Conservation (phyloP, 2,113 vertebrate species). For the Phylloscopus trochilus region DNA sequence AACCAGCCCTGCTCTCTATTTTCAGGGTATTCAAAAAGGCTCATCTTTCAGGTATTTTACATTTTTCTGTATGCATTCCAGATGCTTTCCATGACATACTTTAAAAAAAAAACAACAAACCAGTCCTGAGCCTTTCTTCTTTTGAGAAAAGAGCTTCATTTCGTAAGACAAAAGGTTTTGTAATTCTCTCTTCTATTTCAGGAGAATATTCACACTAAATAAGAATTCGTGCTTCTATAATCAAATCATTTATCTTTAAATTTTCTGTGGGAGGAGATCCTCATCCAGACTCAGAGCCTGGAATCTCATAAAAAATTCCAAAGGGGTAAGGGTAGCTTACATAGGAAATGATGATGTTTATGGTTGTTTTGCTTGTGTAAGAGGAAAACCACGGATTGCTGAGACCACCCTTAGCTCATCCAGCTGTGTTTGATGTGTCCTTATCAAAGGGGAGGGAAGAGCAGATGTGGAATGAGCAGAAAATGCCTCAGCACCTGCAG, state of each 20-base stretch:
- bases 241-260: slow-evolving; percentile 19
- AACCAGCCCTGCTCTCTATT: neutral
- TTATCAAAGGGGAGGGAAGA: neutral
- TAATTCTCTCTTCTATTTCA: slow-evolving; percentile 44
- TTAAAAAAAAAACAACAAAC: neutral
- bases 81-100: neutral
- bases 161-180: slow-evolving; percentile 33
- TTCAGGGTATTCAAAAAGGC: neutral
- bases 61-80: neutral
- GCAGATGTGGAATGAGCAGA: neutral
- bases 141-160: neutral
- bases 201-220: slow-evolving; percentile 23
- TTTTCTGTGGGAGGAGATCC: slow-evolving; percentile 49
- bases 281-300: slow-evolving; percentile 17
- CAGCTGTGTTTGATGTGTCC: neutral
- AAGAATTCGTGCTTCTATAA: slow-evolving; percentile 19
- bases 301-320: neutral
- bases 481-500: neutral
- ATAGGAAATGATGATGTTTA: neutral
- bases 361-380: neutral
- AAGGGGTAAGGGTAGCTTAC: neutral
- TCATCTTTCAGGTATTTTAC: neutral
- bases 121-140: neutral
- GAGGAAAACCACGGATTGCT: neutral
- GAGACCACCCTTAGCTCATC: neutral